Evolutionary conservation across 2,113 vertebrate genomes (phyloP).

Genomic region (Nipponia nippon): DNA sequence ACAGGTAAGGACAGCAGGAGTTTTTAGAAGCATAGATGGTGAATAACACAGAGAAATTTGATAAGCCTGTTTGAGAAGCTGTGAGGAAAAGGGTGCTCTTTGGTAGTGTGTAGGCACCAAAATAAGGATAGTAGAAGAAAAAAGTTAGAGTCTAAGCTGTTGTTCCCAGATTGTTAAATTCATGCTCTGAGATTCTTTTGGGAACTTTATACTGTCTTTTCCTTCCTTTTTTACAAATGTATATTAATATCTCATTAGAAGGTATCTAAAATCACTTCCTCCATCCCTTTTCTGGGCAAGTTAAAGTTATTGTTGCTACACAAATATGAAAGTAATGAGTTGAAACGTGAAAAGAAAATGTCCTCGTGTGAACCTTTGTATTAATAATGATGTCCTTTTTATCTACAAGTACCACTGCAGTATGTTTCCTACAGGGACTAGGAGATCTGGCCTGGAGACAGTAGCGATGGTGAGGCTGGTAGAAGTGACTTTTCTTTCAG

Average conservation of each 20-base stretch:
- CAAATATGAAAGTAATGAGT: neutral
- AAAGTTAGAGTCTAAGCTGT: neutral
- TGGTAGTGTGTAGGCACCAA: neutral
- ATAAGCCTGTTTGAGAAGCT: neutral
- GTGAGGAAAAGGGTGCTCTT: neutral
- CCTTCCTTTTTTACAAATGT: neutral
- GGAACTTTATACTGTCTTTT: neutral
- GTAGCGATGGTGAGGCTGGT: neutral
- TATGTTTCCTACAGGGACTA: neutral
- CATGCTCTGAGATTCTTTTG: neutral
- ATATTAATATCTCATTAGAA: neutral
- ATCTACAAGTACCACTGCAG: neutral
- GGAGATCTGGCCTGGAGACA: too few species aligned
- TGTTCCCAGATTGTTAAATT: neutral
- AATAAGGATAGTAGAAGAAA: neutral
- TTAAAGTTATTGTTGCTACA: neutral
- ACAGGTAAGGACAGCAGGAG: neutral
- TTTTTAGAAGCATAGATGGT: neutral
- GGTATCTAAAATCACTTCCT: neutral
- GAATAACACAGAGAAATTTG: neutral
- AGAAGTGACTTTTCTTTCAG: neutral
- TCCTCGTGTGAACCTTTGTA: neutral
- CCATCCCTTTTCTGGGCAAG: neutral
- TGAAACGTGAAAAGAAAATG: neutral
- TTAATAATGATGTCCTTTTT: neutral